phyloP scores from a whole-genome alignment of 2,888 invertebrate genomes.

The Lycophotia porphyrea region DNA sequence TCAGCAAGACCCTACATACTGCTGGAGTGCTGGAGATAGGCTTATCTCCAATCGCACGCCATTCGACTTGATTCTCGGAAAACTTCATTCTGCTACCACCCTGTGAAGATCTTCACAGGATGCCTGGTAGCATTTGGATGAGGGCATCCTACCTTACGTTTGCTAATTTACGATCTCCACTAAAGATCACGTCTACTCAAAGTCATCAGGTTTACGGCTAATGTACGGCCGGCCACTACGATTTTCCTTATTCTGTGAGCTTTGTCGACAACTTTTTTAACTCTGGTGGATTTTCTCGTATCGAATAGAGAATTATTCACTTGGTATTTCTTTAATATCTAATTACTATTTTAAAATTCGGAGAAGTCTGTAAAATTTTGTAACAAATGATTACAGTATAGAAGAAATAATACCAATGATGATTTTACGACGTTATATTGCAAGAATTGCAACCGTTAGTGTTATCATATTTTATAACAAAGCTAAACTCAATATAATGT shows the following conservation, averaged over 20 bases:
- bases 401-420: neutral
- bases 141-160: neutral
- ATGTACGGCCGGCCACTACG: neutral
- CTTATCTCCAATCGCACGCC: neutral
- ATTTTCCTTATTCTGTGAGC: neutral
- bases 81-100: neutral
- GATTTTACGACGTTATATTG: neutral
- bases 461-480: neutral
- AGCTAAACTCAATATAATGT: neutral
- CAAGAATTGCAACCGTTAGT: slow-evolving; percentile 1
- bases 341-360: neutral
- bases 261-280: neutral
- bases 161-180: no score
- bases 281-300: no score
- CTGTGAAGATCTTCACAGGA: neutral
- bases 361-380: neutral
- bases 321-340: neutral
- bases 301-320: no score
- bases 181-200: neutral
- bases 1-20: no score
- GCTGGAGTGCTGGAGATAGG: no score
- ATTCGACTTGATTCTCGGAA: neutral
- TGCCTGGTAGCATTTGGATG: neutral
- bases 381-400: neutral
- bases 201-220: neutral